Evolutionary conservation across 1,140 invertebrate genomes (phyloP).

Genomic region (Rhyacophila brunnea): DNA sequence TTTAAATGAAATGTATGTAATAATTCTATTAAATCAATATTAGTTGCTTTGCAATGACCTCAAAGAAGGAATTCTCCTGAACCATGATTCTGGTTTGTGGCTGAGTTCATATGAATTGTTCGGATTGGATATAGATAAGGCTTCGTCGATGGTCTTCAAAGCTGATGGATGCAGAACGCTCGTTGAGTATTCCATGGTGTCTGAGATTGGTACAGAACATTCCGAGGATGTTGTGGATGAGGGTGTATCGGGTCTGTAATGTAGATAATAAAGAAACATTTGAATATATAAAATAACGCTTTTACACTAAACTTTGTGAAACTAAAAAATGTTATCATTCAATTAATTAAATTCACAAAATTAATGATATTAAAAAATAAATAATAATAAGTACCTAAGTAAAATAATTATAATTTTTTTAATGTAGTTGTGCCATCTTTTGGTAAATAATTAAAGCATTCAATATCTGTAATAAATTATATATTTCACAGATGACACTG

Average conservation of each 20-base stretch:
- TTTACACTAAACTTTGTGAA: no score
- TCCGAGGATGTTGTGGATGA: conserved; percentile 35
- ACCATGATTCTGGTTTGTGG: conserved; percentile 54
- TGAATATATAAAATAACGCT: no score
- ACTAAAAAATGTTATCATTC: no score
- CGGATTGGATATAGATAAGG: conserved; percentile 45
- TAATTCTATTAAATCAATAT: background rate
- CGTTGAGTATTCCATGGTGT: conserved; percentile 36
- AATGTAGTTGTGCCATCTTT: no score
- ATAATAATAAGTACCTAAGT: no score
- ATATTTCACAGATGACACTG: no score
- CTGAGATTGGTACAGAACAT: conserved; percentile 53
- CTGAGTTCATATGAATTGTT: conserved; percentile 51
- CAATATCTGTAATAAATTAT: no score
- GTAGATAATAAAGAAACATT: background rate
- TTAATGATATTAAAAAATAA: no score
- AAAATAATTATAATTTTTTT: no score
- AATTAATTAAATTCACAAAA: no score
- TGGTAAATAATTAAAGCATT: no score
- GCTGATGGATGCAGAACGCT: conserved; percentile 44
- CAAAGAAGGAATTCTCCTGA: conserved; percentile 51
- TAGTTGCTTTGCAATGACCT: conserved; percentile 39
- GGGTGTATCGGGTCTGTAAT: conserved; percentile 48
- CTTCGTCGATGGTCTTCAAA: conserved; percentile 49
- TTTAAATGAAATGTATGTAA: background rate